Percentiles rank a stretch among this genome's conserved stretches.
These are phyloP conservation scores for Drosophila pectinifera DNA, from an alignment of 1,140 invertebrate species.

Conservation along the genomic window DNA sequence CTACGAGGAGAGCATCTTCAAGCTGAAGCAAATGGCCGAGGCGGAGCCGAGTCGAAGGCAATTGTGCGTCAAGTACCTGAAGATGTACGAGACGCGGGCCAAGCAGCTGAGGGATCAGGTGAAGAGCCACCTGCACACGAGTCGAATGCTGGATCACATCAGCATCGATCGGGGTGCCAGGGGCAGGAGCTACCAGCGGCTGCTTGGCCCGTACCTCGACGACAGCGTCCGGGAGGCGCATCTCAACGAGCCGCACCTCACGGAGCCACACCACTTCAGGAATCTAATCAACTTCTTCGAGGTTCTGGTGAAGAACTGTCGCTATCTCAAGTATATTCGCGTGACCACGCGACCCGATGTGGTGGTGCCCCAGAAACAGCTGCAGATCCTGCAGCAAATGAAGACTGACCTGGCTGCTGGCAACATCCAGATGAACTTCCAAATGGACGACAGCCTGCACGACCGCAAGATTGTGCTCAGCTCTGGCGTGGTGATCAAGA, in stretches of 20 bases:
- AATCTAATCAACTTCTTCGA: constrained; percentile 70
- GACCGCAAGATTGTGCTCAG: constrained; percentile 74
- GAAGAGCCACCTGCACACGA: constrained; percentile 58
- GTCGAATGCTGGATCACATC: constrained; percentile 65
- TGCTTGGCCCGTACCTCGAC: constrained; percentile 69
- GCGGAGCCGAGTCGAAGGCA: constrained; percentile 54
- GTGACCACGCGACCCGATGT: constrained; percentile 65
- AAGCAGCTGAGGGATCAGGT: constrained; percentile 70
- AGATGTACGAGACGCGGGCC: constrained; percentile 58
- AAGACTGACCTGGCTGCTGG: constrained; percentile 59
- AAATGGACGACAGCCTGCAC: constrained; percentile 65
- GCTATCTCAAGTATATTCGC: constrained; percentile 70
- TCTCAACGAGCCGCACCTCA: constrained; percentile 69
- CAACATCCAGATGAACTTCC: constrained; percentile 72
- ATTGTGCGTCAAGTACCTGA: constrained; percentile 56
- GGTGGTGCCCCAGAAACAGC: constrained; percentile 45
- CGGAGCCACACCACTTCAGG: constrained; percentile 59
- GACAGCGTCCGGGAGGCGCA: constrained; percentile 68
- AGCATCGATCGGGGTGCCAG: constrained; percentile 60
- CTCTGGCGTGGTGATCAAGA: constrained; percentile 69
- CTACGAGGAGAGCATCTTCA: constrained; percentile 71
- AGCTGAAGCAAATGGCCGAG: constrained; percentile 50
- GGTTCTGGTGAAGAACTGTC: constrained; percentile 72
- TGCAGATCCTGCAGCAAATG: constrained; percentile 58
- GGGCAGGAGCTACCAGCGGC: constrained; percentile 68